These are phyloP conservation scores for Brachyistius frenatus DNA, from an alignment of 2,113 vertebrate species.

Conservation along the genomic window DNA sequence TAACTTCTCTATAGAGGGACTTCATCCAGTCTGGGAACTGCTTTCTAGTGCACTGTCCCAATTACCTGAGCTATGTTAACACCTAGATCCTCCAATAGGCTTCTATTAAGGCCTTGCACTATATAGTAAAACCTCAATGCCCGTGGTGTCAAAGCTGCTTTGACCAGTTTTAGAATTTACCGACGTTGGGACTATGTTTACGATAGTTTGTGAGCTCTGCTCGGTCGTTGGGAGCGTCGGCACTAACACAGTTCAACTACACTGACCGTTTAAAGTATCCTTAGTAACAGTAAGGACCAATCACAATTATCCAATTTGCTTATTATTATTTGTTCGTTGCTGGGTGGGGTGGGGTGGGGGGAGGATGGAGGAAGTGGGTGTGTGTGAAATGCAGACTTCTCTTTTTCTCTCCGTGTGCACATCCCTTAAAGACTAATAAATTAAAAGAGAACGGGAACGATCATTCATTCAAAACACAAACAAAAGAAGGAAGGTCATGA, in stretches of 20 bases:
- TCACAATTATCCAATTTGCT: no score
- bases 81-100: constrained; percentile 53
- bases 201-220: constrained; percentile 12
- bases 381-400: not conserved
- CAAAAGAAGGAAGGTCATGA: not conserved
- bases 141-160: no score
- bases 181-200: no score
- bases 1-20: constrained; percentile 40
- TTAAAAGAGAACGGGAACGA: constrained; percentile 53
- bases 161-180: no score
- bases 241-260: no score
- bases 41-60: constrained; percentile 63
- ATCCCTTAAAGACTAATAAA: constrained; percentile 74
- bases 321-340: no score
- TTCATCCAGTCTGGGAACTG: constrained; percentile 60
- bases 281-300: no score
- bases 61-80: constrained; percentile 77
- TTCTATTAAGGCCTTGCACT: constrained; percentile 54
- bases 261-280: constrained; percentile 13
- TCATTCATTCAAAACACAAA: constrained; percentile 55
- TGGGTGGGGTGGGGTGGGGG: no score
- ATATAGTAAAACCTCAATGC: constrained; percentile 24
- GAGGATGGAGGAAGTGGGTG: no score
- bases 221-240: constrained; percentile 15
- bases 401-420: constrained; percentile 17